phyloP scores from a whole-genome alignment of 2,888 invertebrate species.

The Tethea ocularis region DNA sequence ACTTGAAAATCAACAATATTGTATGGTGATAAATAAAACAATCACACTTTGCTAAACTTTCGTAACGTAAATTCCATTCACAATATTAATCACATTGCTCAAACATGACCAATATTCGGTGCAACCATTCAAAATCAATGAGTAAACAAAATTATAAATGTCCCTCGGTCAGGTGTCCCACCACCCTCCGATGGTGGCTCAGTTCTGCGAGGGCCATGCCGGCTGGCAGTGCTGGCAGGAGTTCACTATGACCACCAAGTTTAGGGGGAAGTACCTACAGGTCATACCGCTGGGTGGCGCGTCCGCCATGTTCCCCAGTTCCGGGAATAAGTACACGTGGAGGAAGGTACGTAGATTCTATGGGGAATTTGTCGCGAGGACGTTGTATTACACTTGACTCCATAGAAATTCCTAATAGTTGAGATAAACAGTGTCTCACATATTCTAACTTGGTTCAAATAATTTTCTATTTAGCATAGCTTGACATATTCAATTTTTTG shows the following conservation, averaged over 20 bases:
- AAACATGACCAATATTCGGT: not conserved
- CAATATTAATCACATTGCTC: not conserved
- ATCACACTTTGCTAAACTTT: no score
- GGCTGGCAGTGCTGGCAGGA: constrained; percentile 99
- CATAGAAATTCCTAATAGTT: not conserved
- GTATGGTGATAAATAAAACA: no score
- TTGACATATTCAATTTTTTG: not conserved
- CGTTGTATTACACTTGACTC: not conserved
- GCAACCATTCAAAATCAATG: not conserved
- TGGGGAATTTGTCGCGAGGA: not conserved
- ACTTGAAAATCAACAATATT: no score
- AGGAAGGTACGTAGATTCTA: constrained; percentile 85
- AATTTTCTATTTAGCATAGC: not conserved
- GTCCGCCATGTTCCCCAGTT: constrained; percentile 85
- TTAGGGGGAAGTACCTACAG: constrained; percentile 98
- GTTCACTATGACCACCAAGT: constrained; percentile 99
- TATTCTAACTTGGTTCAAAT: not conserved
- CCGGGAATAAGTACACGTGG: constrained; percentile 97
- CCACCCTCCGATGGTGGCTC: constrained; percentile 99
- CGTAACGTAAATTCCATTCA: not conserved
- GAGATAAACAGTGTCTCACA: no score
- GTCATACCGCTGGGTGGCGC: constrained; percentile 90
- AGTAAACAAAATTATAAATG: constrained; percentile 30
- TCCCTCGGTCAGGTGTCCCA: constrained; percentile 89
- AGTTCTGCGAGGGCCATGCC: constrained; percentile 93